Evolutionary conservation across 2,888 invertebrate genomes (phyloP), one percentile per base, ranked within the genome.

Genomic region (Lasioglossum malachurum): DNA sequence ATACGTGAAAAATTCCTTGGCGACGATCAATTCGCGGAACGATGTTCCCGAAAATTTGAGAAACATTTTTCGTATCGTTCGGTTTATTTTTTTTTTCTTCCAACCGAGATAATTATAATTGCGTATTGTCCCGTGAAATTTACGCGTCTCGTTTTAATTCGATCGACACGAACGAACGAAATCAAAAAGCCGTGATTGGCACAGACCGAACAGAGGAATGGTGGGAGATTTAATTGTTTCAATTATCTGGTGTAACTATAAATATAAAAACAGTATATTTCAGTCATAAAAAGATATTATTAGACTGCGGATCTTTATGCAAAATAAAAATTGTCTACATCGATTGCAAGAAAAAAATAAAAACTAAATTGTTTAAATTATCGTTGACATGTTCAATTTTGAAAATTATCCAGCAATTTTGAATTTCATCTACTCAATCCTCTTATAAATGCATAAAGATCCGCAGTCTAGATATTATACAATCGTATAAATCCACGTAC

Each of bases 211-310:
- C 46, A 19, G 23, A 71, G 72, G 49, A 83, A 83, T 72, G 83
- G 87, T 83, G 87, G 87, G 87, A 87, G 83, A 86, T 87, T 87
- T 79, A 83, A 87, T 87, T 80, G 74, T 76, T 83, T 87, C 75
- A 80, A 83, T 80, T 72, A 76, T 75, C 44, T 16, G 69, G 75
- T 72, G 19, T 69, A 69, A 69, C 44, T 79, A 64, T 78, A 82
- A 74, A 85, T 76, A 69, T 79, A 78, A 35, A 86, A 78, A 57
- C 16, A 3, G n/a, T 79, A n/a, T 85, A 87, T 85, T 86, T 76
- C 71, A 69, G 35, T 57, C 14, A 27, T 75, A 74, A 27, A 76
- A 73, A 81, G 74, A 75, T 44, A 44, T 0, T 0, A 3, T 12
- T 44, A 44, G 44, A 44, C 44, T 4, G 44, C 44, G 44, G 44